Base-by-base conservation (phyloP, 2,113 vertebrate species). In the Cyprinodon tularosa region DNA sequence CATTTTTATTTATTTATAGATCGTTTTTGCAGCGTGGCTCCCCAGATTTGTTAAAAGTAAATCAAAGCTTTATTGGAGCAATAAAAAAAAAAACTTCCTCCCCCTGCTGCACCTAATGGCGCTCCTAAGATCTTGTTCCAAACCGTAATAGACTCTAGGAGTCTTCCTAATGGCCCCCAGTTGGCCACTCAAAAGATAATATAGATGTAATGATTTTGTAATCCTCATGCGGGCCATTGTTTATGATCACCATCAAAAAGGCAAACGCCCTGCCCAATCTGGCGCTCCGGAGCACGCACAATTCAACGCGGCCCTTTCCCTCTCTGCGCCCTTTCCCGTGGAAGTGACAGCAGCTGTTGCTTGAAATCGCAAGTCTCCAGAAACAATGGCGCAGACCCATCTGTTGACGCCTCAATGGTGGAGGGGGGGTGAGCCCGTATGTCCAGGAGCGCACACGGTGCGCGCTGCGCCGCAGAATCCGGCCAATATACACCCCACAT, bases 401-500 rank as follows among this genome's bases (percentile, higher is more conserved):
- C 98, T 99, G 98, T 96, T 98, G 95, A 95, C 92, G 95, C 94
- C 94, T 92, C 88, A 93, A 95, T 94, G 96, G 38, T 37, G 37
- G 61, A 17, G 20, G 36, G 60, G 36, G 60, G 8, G 60, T 95
- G 84, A 29, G 87, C 90, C 96, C 97, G 96, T 97, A 97, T 97
- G 97, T 96, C 96, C 95, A 96, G 94, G 95, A 96, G 94, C 93
- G 92, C 95, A 91, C 94, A 71, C 89, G 93, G 93, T 92, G 91
- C 89, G 96, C 90, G 96, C 90, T 85, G 89, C 92, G 94, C 95
- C 94, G 93, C 95, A 96, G 95, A 93, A 93, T 91, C 93, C 86
- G 96, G 94, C 95, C 96, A 96, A 97, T 97, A 93, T 96, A 96
- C 94, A 95, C 95, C 95, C 96, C 96, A 96, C 96, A 96, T 96